Base-by-base conservation (phyloP, 2,888 invertebrate genomes). In the Cryptocheilus praepositus region DNA sequence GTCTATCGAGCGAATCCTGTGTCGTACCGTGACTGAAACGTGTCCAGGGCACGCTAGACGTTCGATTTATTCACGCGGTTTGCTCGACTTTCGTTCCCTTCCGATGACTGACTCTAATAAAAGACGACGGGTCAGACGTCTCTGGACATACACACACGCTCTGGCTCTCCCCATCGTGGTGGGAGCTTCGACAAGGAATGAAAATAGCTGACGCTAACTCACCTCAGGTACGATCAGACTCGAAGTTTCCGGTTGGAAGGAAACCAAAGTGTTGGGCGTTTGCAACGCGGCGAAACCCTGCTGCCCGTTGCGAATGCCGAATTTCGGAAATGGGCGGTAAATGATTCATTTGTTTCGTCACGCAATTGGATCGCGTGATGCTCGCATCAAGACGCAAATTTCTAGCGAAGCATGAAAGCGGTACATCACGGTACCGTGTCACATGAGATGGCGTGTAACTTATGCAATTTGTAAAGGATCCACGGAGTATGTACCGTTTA, bases 41-140 rank as follows among this genome's bases (percentile, higher is more conserved):
- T 13, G 18, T 51, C 11, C 18, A 13, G 49, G 18, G 25, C 36
- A 36, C 43, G 49, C 49, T 54, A 21, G 46, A 45, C 16, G 51
- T n/a, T 54, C 53, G 54, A 59, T 60, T 56, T 49, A 45, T 76
- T 69, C 65, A 51, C 71, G 58, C 65, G 66, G 62, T 70, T 80
- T 75, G 74, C 62, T 73, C 71, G 73, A 65, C 76, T 74, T 79
- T 80, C 80, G 84, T 81, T 76, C 77, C 78, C 81, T 74, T 78
- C 71, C 67, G 79, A 85, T 85, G 82, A 86, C 86, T 85, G 86
- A 72, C 81, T 84, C 85, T 84, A 84, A 86, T 81, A 83, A 83
- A 85, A 83, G 84, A 81, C 72, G 67, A 79, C 76, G 76, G 74
- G 71, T 77, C 73, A 71, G 74, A 65, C 70, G 67, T 61, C 73